phyloP scores from a whole-genome alignment of 2,888 invertebrate species.

The Oscheius sp. region DNA sequence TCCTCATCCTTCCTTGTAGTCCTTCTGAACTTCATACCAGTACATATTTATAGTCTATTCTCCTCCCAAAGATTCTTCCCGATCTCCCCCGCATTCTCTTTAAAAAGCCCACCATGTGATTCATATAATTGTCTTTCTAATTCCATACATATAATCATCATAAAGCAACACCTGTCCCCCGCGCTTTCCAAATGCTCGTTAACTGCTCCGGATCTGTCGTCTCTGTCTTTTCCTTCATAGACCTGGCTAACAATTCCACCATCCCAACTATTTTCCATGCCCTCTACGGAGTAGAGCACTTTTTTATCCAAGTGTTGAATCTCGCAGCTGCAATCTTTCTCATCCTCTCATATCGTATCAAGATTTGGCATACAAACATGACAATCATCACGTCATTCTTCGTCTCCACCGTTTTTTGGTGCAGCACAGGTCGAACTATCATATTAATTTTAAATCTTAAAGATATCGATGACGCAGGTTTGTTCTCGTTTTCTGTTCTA shows the following conservation, averaged over 20 bases:
- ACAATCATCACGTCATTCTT: background rate
- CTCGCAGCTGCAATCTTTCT: background rate
- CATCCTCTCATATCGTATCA: background rate
- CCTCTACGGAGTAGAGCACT: slow-evolving; percentile 3
- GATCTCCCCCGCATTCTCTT: too few relatives aligned
- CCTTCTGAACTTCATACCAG: too few relatives aligned
- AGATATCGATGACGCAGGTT: background rate
- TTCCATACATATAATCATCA: too few relatives aligned
- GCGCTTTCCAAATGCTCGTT: slow-evolving; percentile 7
- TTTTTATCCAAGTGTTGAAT: slow-evolving; percentile 7
- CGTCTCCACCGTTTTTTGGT: slow-evolving; percentile 3
- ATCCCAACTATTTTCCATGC: background rate
- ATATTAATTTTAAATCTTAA: background rate
- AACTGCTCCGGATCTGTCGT: background rate
- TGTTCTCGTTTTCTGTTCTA: background rate
- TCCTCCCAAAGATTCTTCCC: too few relatives aligned
- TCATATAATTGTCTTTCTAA: too few relatives aligned
- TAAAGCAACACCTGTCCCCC: too few relatives aligned
- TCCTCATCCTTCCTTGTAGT: too few relatives aligned
- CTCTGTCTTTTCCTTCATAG: slow-evolving; percentile 10
- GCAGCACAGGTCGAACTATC: background rate
- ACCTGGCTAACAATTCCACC: background rate
- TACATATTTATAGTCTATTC: too few relatives aligned
- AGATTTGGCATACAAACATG: slow-evolving; percentile 8
- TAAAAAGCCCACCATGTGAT: too few relatives aligned